Evolutionary conservation across 2,888 invertebrate genomes (phyloP), one percentile per base, ranked within the genome.

Genomic region (Eupithecia abbreviata): DNA sequence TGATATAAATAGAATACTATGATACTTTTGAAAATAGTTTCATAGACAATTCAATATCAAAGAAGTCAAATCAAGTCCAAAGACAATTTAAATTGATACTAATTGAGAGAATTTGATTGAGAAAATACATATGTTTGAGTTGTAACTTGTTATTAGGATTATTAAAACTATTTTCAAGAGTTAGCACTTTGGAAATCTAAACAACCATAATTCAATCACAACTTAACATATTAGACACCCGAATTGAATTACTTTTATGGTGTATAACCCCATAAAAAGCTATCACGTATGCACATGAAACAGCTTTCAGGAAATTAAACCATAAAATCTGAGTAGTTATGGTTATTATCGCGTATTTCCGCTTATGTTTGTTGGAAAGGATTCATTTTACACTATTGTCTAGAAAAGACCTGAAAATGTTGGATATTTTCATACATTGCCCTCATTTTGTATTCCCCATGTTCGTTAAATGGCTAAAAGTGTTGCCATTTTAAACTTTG

Each of bases 271-370:
- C 88, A 90, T 91, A 91, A 91, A 90, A 89, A 85, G 86, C 88
- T 88, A 89, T 84, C 88, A 89, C 89, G 88, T 90, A 87, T 87
- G 80, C 88, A 82, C 81, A 91, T 90, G 89, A 87, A 89, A 87
- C 89, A 82, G 87, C 90, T 89, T 89, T 90, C 93, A 93, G 94
- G 94, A 94, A 94, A 94, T 94, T 92, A 94, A 93, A 90, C 90
- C 89, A 92, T 93, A 92, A 93, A 92, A 84, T 83, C 82, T 83
- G 86, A 84, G 86, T 82, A 81, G 87, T 89, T 90, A 92, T 88
- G 88, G 86, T 79, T 84, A 89, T 89, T 89, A 87, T 91, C 84
- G 87, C 85, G 84, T 85, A 84, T 84, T 85, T 87, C 85, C 87
- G 84, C 86, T 86, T 86, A 84, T 86, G 85, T 85, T 80, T 83